These are phyloP conservation scores for Poeciliopsis paucimaculata DNA, from an alignment of 2,797 vertebrate species.

Conservation along the genomic window DNA sequence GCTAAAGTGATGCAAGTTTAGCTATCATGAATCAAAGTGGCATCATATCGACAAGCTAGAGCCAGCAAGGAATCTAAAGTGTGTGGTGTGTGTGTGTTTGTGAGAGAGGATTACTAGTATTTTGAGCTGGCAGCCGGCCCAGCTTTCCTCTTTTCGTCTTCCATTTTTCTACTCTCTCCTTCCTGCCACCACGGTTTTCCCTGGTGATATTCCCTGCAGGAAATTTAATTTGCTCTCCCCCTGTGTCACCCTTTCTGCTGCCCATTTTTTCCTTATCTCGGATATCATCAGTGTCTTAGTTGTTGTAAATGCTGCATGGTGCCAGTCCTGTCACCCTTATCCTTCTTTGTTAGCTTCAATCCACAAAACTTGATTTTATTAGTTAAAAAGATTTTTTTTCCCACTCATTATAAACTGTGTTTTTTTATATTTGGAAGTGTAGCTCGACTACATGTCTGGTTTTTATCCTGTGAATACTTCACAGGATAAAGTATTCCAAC, in stretches of 20 bases:
- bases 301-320: constrained; percentile 30
- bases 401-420: background rate
- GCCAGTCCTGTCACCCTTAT: constrained; percentile 33
- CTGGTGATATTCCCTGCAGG: constrained; percentile 50
- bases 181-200: constrained; percentile 48
- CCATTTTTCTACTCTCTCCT: constrained; percentile 64
- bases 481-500: background rate
- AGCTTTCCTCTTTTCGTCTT: constrained; percentile 32
- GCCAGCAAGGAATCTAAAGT: constrained; percentile 70
- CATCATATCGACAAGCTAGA: constrained; percentile 80
- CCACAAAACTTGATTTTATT: constrained; percentile 12
- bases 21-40: constrained; percentile 83
- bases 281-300: constrained; percentile 32
- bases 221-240: constrained; percentile 61
- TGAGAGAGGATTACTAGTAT: constrained; percentile 66
- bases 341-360: constrained; percentile 35
- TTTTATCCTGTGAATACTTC: constrained; percentile 19
- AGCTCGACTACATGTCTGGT: constrained; percentile 9
- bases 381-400: background rate
- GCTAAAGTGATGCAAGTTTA: constrained; percentile 80
- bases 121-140: constrained; percentile 73
- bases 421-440: background rate
- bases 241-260: constrained; percentile 7
- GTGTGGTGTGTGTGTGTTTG: constrained; percentile 39
- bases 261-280: constrained; percentile 10